Evolutionary conservation across 23 tunicate genomes (phyloP).

Genomic region (Oikopleura dioica): DNA sequence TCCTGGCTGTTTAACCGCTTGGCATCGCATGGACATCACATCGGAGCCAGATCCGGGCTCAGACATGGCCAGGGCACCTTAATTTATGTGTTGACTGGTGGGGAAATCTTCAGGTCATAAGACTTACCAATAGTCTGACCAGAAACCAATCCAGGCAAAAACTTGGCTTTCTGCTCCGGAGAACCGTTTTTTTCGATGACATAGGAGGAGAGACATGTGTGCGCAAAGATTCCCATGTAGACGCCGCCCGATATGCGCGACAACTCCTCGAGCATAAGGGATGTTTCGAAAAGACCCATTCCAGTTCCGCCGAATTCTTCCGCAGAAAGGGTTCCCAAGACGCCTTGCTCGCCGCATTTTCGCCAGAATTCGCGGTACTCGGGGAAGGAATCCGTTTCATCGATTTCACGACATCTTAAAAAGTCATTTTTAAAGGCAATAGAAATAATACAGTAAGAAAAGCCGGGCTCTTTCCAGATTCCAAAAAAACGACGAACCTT

Average conservation of each 20-base stretch:
- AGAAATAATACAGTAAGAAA: too few relatives aligned
- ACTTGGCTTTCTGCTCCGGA: slow-evolving; percentile 16
- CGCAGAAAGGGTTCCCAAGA: slow-evolving; percentile 25
- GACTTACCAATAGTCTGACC: slow-evolving; percentile 19
- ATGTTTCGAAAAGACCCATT: slow-evolving; percentile 55
- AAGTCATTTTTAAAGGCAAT: too few relatives aligned
- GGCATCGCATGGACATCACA: slow-evolving; percentile 14
- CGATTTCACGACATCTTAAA: too few relatives aligned
- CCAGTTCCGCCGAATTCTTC: slow-evolving; percentile 72
- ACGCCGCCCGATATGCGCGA: slow-evolving; percentile 15
- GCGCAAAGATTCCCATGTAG: slow-evolving; percentile 9
- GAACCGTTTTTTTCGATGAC: slow-evolving; percentile 15
- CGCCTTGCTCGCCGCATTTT: slow-evolving; percentile 67
- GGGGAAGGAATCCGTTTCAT: slow-evolving; percentile 39
- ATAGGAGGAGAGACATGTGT: not conserved
- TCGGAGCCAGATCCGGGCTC: slow-evolving; percentile 25
- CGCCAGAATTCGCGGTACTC: slow-evolving; percentile 43
- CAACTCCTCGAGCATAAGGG: slow-evolving; percentile 42
- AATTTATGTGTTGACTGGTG: too few relatives aligned
- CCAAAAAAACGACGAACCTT: too few relatives aligned
- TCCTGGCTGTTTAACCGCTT: slow-evolving; percentile 21
- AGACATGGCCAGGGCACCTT: slow-evolving; percentile 26
- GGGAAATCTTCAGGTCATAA: too few relatives aligned
- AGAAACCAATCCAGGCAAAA: slow-evolving; percentile 17
- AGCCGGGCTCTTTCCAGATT: too few relatives aligned